A percentile compares a stretch with the other conserved stretches of the same genome.
These are phyloP conservation scores for Ethmia dodecea DNA, from an alignment of 2,888 invertebrate genomes.

Conservation along the genomic window DNA sequence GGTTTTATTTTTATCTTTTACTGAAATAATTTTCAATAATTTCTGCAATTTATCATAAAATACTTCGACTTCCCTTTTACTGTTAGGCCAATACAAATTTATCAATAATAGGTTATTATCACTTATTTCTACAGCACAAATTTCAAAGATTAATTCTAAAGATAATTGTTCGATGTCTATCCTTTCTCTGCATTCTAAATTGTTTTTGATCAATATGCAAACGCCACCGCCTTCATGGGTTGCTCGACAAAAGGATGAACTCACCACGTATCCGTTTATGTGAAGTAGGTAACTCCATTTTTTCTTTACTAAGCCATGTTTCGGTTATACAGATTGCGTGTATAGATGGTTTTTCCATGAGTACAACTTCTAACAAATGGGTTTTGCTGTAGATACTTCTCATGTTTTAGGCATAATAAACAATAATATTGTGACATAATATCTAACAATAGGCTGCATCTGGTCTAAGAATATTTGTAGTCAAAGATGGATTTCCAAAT, in stretches of 20 bases:
- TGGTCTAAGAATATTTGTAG: too few relatives aligned
- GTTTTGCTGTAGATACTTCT: too few relatives aligned
- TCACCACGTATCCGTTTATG: not conserved
- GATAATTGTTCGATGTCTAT: not conserved
- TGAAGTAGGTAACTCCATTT: not conserved
- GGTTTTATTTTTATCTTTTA: not conserved
- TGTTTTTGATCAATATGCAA: slow-evolving; percentile 10
- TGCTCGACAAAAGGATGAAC: slow-evolving; percentile 9
- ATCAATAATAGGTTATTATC: slow-evolving; percentile 12
- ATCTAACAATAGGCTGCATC: too few relatives aligned
- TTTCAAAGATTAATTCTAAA: slow-evolving; percentile 8
- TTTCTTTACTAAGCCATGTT: not conserved
- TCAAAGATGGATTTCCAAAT: too few relatives aligned
- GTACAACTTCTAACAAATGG: too few relatives aligned
- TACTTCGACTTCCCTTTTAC: slow-evolving; percentile 12
- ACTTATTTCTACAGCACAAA: slow-evolving; percentile 13
- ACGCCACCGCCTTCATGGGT: slow-evolving; percentile 15
- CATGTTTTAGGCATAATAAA: too few relatives aligned
- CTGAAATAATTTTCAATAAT: not conserved
- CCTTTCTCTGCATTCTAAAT: not conserved
- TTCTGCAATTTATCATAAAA: slow-evolving; percentile 12
- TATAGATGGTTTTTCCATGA: too few relatives aligned
- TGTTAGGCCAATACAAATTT: slow-evolving; percentile 17
- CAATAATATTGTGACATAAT: too few relatives aligned
- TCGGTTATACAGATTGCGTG: not conserved